Evolutionary conservation across 2,888 invertebrate species (phyloP).

Genomic region (Strigamia maritima): DNA sequence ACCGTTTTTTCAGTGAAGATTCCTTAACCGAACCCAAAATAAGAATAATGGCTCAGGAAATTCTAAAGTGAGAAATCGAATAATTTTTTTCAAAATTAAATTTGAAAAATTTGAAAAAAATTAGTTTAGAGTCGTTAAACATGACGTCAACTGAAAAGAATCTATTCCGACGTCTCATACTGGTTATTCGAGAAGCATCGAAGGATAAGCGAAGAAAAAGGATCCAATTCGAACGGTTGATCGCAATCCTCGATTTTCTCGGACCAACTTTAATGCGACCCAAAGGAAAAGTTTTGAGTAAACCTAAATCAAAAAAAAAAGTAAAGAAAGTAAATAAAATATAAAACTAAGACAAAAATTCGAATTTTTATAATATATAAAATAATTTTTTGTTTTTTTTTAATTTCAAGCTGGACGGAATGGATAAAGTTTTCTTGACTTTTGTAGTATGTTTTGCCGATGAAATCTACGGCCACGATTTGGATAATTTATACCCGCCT

Average conservation of each 20-base stretch:
- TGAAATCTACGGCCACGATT: neutral
- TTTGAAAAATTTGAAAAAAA: neutral
- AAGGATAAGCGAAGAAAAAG: neutral
- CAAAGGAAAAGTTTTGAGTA: neutral
- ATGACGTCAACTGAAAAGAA: neutral
- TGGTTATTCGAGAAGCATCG: neutral
- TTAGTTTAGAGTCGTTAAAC: neutral
- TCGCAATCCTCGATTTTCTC: neutral
- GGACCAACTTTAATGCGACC: neutral
- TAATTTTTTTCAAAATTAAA: neutral
- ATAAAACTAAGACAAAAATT: too few relatives aligned
- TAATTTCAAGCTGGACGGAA: neutral
- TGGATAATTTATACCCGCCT: neutral
- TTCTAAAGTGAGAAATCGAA: neutral
- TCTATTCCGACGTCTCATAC: neutral
- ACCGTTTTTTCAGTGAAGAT: neutral
- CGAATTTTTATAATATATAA: too few relatives aligned
- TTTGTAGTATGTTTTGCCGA: neutral
- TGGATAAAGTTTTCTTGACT: neutral
- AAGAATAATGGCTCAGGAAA: neutral
- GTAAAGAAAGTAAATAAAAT: neutral
- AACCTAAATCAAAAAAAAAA: neutral
- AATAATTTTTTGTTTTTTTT: neutral
- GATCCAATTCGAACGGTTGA: neutral
- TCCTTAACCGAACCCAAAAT: neutral